Evolutionary conservation across 1,140 invertebrate genomes (phyloP).

Genomic region (Nomia melanderi): DNA sequence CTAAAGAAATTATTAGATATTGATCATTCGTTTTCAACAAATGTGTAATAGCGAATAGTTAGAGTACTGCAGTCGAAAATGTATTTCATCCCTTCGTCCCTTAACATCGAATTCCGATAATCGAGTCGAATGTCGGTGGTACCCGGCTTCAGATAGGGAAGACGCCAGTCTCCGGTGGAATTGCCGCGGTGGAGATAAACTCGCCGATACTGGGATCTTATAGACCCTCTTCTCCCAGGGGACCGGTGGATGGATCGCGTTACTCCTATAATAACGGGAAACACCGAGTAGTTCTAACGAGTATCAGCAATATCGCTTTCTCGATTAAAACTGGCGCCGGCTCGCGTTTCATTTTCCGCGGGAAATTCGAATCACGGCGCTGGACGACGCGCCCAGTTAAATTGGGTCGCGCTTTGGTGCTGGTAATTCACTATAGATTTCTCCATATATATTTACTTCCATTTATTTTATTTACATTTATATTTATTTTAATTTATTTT

Average conservation of each 20-base stretch:
- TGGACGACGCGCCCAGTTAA: not conserved
- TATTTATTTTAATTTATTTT: no score
- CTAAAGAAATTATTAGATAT: no score
- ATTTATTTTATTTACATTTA: no score
- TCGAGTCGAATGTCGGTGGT: conserved; percentile 1
- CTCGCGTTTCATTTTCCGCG: no score
- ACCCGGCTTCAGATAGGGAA: not conserved
- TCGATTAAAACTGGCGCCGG: conserved; percentile 6
- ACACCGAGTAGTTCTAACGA: conserved; percentile 31
- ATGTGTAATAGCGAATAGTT: no score
- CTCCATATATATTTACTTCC: no score
- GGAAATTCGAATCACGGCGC: not conserved
- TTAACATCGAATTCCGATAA: conserved; percentile 14
- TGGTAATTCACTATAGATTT: not conserved
- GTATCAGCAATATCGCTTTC: conserved; percentile 46
- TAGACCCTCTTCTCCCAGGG: conserved; percentile 21
- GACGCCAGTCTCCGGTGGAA: conserved; percentile 17
- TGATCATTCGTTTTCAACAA: no score
- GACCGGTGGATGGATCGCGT: conserved; percentile 13
- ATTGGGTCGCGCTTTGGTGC: not conserved
- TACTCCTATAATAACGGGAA: conserved; percentile 30
- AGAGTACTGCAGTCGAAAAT: not conserved
- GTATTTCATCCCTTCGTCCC: not conserved
- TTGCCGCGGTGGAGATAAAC: conserved; percentile 2
- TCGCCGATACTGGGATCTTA: not conserved